Conservation (phyloP, 2,113 vertebrate species). For the Salminus brasiliensis region DNA sequence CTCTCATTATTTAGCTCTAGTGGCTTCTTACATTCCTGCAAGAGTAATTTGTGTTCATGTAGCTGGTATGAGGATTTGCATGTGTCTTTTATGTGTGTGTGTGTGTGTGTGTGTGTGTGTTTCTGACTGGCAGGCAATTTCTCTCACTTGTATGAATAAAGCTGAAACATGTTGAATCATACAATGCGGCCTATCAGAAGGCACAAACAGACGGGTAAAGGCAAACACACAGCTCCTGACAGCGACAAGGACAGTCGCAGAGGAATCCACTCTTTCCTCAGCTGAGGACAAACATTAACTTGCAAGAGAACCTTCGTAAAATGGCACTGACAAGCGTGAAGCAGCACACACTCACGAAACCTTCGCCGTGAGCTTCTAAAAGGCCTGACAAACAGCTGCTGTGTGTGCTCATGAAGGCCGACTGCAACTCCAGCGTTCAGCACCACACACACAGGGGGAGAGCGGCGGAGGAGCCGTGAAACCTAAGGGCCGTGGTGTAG, state of each 20-base stretch:
- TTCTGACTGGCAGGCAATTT: background rate
- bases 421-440: constrained; percentile 17
- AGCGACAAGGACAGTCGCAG: background rate
- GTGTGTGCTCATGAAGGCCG: constrained; percentile 11
- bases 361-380: background rate
- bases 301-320: background rate
- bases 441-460: background rate
- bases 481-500: background rate
- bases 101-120: background rate
- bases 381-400: constrained; percentile 18
- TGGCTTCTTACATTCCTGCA: too few relatives aligned
- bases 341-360: background rate
- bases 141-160: background rate
- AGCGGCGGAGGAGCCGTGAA: constrained; percentile 16
- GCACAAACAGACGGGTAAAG: background rate
- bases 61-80: background rate
- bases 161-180: background rate
- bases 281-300: background rate
- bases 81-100: background rate
- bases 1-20: too few relatives aligned
- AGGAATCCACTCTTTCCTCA: background rate
- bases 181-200: background rate
- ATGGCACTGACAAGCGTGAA: background rate
- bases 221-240: background rate
- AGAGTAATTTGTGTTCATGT: too few relatives aligned